These are phyloP conservation scores for Anas acuta DNA, from an alignment of 2,797 vertebrate species.

Conservation along the genomic window DNA sequence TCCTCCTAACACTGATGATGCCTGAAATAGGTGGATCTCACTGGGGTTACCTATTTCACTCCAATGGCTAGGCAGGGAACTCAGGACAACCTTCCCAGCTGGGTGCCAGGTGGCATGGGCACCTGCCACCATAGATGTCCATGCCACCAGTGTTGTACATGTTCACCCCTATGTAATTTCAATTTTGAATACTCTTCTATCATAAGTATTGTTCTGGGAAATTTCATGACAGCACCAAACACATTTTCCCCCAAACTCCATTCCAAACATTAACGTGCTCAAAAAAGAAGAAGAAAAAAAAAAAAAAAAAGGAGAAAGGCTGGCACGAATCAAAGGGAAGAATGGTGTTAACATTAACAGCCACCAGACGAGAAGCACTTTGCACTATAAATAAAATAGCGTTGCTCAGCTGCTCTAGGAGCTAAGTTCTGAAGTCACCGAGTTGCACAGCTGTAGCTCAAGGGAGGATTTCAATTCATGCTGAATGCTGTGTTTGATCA, in stretches of 20 bases:
- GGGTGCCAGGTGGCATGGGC: not conserved
- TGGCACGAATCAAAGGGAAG: not conserved
- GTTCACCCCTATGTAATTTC: not conserved
- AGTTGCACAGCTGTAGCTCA: not conserved
- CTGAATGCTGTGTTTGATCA: not conserved
- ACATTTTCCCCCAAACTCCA: not conserved
- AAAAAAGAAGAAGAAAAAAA: too few relatives aligned
- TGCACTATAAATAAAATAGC: not conserved
- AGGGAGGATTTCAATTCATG: not conserved
- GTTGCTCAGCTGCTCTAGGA: not conserved
- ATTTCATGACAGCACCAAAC: not conserved
- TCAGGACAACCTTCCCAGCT: not conserved
- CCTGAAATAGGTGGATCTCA: not conserved
- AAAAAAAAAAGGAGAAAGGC: not conserved
- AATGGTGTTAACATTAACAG: not conserved
- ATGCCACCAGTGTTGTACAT: not conserved
- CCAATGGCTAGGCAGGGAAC: not conserved
- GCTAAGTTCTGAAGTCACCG: not conserved
- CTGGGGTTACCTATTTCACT: not conserved
- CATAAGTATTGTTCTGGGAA: not conserved
- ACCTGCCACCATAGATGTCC: not conserved
- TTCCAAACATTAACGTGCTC: not conserved
- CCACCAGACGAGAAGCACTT: not conserved
- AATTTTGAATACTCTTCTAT: not conserved
- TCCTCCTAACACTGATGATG: not conserved